Base-by-base conservation (phyloP, 2,888 invertebrate genomes). In the Epicampocera succincta region DNA sequence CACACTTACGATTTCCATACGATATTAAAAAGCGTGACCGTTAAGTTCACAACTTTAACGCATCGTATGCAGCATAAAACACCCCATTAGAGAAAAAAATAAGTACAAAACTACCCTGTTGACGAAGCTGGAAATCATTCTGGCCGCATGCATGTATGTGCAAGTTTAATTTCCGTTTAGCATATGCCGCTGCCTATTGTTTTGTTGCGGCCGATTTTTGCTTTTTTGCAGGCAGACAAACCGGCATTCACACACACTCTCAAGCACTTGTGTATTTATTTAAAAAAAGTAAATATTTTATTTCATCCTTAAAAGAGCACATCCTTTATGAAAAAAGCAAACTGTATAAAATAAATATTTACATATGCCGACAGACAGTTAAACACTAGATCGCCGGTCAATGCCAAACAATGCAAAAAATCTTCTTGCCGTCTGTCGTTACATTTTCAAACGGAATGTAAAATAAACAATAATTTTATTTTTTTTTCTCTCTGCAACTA, bases 341-440 rank as follows among this genome's bases (percentile, higher is more conserved):
- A 33, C 33, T 33, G 19, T 73, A 83, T 85, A 86, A 87, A 86
- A 87, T 87, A 88, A 88, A 89, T 88, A 89, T 88, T 88, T 89
- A 85, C 88, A 87, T 88, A 89, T 86, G 86, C 88, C 79, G 84
- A 87, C 88, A 83, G 83, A 50, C 68, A 61, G 65, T 71, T 54
- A 75, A 80, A 80, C n/a, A n/a, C n/a, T 85, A 83, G 85, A 86
- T 74, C 78, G 71, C 72, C 81, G 60, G 69, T 65, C 68, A 74
- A 63, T 66, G 68, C 8, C 42, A 83, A 84, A 71, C 74, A 75
- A 80, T 66, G 40, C 12, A 73, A 63, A 54, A 42, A 50, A 17
- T 1, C 4, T 46, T n/a, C 15, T 44, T 33, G 5, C 25, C 15
- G 48, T 54, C 61, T 44, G 33, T 48, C 56, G 19, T 33, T 44